Percentiles rank a stretch among this genome's conserved stretches.
Conservation (phyloP, 2,888 invertebrate species). For the Hedya salicella region DNA sequence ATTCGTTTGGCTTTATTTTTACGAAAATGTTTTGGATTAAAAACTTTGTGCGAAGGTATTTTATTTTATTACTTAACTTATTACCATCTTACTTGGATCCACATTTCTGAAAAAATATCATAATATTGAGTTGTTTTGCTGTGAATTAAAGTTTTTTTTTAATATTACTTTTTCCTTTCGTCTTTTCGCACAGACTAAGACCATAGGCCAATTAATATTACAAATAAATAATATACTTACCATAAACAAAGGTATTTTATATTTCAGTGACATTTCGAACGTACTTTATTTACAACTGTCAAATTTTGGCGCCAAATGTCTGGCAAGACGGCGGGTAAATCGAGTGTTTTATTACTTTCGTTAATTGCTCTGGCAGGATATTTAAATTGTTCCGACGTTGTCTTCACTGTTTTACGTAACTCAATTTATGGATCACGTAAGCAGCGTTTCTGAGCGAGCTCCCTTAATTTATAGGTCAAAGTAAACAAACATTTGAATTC, state of each 20-base stretch:
- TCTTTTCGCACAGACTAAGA: too few species aligned
- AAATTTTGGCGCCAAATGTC: constrained; percentile 29
- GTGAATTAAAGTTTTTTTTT: too few species aligned
- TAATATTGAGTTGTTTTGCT: too few species aligned
- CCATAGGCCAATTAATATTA: too few species aligned
- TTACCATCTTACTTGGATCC: too few species aligned
- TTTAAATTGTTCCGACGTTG: constrained; percentile 6
- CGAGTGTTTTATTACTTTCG: constrained; percentile 8
- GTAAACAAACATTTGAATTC: too few species aligned
- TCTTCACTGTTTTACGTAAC: background rate
- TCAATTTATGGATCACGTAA: constrained; percentile 1
- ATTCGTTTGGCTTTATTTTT: background rate
- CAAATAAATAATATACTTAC: too few species aligned
- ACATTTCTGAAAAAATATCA: too few species aligned
- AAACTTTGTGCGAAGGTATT: too few species aligned
- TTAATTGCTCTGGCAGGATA: constrained; percentile 21
- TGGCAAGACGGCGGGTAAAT: constrained; percentile 24
- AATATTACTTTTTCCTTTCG: too few species aligned
- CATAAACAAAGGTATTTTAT: background rate
- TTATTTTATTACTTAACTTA: too few species aligned
- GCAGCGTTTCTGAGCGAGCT: background rate
- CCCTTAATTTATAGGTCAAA: background rate
- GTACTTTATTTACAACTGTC: constrained; percentile 34
- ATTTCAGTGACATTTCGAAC: background rate
- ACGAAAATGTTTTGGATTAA: too few species aligned